Evolutionary conservation across 2,113 vertebrate species (phyloP).

Genomic region (Nothocercus nigrocapillus): DNA sequence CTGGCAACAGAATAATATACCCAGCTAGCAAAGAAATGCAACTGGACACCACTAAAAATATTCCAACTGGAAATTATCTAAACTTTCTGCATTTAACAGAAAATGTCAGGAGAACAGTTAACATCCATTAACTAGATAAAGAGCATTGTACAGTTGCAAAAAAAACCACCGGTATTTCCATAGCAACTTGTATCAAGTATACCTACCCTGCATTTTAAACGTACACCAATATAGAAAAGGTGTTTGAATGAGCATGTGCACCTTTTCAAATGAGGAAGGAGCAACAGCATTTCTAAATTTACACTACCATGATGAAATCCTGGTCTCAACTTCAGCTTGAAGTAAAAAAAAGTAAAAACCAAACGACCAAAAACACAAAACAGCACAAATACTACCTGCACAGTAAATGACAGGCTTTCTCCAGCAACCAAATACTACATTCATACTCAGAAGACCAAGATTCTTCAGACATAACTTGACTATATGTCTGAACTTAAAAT

Average conservation of each 20-base stretch:
- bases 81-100: not conserved
- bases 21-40: not conserved
- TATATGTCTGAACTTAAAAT: not conserved
- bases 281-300: not conserved
- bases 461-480: not conserved
- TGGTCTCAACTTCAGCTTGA: not conserved
- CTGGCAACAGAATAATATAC: not conserved
- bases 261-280: not conserved
- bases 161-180: not conserved
- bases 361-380: too few relatives aligned
- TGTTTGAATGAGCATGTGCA: not conserved
- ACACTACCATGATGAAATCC: not conserved
- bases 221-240: not conserved
- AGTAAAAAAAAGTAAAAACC: not conserved
- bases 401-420: not conserved
- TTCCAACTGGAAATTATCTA: not conserved
- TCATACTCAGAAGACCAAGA: not conserved
- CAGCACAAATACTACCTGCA: rapidly evolving
- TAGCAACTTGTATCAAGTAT: not conserved
- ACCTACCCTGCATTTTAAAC: not conserved
- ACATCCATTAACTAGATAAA: not conserved
- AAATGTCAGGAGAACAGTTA: not conserved
- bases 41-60: not conserved
- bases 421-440: not conserved
- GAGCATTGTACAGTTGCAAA: not conserved